These are phyloP conservation scores for Polydrusus tereticollis DNA, from an alignment of 2,888 invertebrate genomes.

Conservation along the genomic window DNA sequence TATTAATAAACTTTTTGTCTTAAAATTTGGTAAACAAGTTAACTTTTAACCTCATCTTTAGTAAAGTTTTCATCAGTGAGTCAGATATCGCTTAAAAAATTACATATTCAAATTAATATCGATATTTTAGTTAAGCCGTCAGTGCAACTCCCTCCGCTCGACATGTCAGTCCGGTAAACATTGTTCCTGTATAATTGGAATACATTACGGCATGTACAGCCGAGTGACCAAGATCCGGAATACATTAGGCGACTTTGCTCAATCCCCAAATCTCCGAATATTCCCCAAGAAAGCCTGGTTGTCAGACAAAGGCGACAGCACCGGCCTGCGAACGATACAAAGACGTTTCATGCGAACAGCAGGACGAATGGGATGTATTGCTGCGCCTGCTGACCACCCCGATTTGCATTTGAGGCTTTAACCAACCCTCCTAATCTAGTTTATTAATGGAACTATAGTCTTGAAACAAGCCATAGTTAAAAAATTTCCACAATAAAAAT, in stretches of 20 bases:
- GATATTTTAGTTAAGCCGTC: neutral
- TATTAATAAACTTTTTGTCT: too few relatives aligned
- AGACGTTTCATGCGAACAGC: slow-evolving; percentile 35
- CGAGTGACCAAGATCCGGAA: slow-evolving; percentile 60
- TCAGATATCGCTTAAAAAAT: neutral
- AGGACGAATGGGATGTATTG: slow-evolving; percentile 26
- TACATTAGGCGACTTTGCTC: slow-evolving; percentile 59
- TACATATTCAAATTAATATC: neutral
- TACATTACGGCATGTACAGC: slow-evolving; percentile 60
- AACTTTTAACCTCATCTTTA: too few relatives aligned
- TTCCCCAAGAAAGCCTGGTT: slow-evolving; percentile 42
- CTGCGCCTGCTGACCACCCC: slow-evolving; percentile 41
- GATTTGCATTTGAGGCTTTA: slow-evolving; percentile 45
- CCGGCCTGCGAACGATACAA: slow-evolving; percentile 38
- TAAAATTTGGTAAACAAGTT: too few relatives aligned
- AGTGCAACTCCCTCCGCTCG: slow-evolving; percentile 38
- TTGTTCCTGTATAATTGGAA: slow-evolving; percentile 59
- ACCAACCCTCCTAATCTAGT: slow-evolving; percentile 37
- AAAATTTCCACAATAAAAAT: too few relatives aligned
- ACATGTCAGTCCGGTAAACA: slow-evolving; percentile 55
- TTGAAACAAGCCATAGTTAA: neutral
- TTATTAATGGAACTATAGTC: slow-evolving; percentile 31
- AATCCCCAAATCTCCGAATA: slow-evolving; percentile 51
- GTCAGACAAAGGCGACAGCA: slow-evolving; percentile 33
- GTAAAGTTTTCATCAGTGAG: too few relatives aligned